Base-by-base conservation (phyloP, 2,113 vertebrate genomes). In the Macheiramphus alcinus region DNA sequence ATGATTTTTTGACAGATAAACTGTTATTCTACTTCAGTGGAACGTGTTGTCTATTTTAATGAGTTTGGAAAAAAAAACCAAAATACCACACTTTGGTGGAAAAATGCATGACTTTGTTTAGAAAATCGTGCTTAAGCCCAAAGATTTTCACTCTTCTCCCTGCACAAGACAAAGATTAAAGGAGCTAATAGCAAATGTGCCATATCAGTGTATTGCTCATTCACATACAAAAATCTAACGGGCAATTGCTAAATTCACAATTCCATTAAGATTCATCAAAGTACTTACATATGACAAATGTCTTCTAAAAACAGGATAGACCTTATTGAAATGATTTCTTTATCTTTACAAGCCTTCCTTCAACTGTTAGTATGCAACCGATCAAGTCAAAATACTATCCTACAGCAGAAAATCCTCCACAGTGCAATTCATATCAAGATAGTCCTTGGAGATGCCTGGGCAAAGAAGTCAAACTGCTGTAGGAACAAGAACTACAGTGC, bases 1-100 rank as follows among this genome's bases (percentile, higher is more conserved):
- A 43, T 48, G 74, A 76, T 21, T 82, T 91, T 79, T 42, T 91
- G 91, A 94, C 83, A 96, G 93, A 82, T 92, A 75, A 45, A 67
- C 72, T 75, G 74, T 26, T 75, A 56, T 94, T 81, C 89, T 82
- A 8, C 78, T n/a, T 36, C 71, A 72, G 42, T 43, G 12, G 48
- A 94, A 86, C 4, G 0, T 86, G 89, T 38, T 83, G 75, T 86
- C 67, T 96, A 10, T 91, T 81, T 74, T 65, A 63, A 84, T 21
- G n/a, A 87, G 47, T 71, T 79, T 76, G 58, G 62, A 82, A 91
- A 96, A 90, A 25, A 95, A 76, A 3, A 1, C 15, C 48, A 65
- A 81, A 94, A 75, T 78, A 85, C 5, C 48, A 80, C 34, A 82
- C 31, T 82, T 55, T 4, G 45, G 34, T 70, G 47, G 56, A 26